A percentile compares a stretch with the other conserved stretches of the same genome.
phyloP scores from a whole-genome alignment of 1,140 invertebrate species.

The Drosophila gunungcola region DNA sequence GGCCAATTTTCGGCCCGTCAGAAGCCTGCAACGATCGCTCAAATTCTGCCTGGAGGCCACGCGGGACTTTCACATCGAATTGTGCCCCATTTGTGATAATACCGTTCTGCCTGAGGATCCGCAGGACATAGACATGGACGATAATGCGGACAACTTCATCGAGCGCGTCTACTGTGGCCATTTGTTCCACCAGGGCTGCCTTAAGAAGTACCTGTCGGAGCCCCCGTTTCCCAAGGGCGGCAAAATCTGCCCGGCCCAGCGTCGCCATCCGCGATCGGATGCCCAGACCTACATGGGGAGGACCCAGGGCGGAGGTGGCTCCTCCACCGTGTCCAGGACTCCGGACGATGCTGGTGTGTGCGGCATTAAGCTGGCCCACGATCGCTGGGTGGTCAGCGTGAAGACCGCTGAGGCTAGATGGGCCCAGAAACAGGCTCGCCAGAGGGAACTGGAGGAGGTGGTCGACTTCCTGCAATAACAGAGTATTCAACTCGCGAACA shows the following conservation, averaged over 20 bases:
- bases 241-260: slow-evolving; percentile 84
- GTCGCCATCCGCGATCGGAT: slow-evolving; percentile 79
- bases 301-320: neutral
- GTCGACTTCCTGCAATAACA: slow-evolving; percentile 88
- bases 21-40: slow-evolving; percentile 87
- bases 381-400: slow-evolving; percentile 90
- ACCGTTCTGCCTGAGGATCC: slow-evolving; percentile 88
- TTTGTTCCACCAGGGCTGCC: slow-evolving; percentile 90
- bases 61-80: slow-evolving; percentile 87
- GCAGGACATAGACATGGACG: slow-evolving; percentile 86
- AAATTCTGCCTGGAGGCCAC: slow-evolving; percentile 88
- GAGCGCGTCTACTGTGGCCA: slow-evolving; percentile 92
- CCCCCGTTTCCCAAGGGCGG: slow-evolving; percentile 90
- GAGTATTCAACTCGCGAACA: slow-evolving; percentile 1
- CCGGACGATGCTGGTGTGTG: slow-evolving; percentile 84
- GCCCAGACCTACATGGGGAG: slow-evolving; percentile 70
- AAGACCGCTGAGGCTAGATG: slow-evolving; percentile 90
- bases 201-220: slow-evolving; percentile 90
- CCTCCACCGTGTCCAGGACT: neutral
- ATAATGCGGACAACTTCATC: slow-evolving; percentile 87
- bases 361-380: slow-evolving; percentile 89
- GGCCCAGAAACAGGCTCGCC: slow-evolving; percentile 91
- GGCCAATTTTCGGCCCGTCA: slow-evolving; percentile 87
- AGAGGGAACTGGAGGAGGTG: slow-evolving; percentile 91
- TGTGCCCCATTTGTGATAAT: slow-evolving; percentile 88